These are phyloP conservation scores for Lycaon pictus DNA, from an alignment of 2,113 vertebrate genomes.

Conservation along the genomic window DNA sequence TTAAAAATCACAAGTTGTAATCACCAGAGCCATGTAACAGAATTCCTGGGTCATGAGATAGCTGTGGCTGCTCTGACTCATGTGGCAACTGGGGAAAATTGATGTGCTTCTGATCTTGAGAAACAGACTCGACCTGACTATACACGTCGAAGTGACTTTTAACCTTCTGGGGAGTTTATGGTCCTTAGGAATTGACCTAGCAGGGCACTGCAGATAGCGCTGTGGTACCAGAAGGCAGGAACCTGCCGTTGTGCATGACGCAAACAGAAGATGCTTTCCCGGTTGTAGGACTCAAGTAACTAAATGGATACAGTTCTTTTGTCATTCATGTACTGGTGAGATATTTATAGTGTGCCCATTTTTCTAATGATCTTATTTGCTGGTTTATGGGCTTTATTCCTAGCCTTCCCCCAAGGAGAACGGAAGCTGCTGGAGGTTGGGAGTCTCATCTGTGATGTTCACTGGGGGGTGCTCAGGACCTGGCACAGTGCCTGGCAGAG, in stretches of 20 bases:
- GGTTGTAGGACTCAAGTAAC: background rate
- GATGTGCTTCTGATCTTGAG: background rate
- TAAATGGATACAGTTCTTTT: background rate
- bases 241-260: fast-evolving
- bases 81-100: background rate
- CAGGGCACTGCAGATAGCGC: fast-evolving
- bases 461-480: background rate
- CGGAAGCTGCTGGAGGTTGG: background rate
- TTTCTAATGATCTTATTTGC: background rate
- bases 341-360: fast-evolving
- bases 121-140: too few species aligned
- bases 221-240: background rate
- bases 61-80: background rate
- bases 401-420: background rate
- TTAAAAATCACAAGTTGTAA: constrained; percentile 9
- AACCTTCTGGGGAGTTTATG: background rate
- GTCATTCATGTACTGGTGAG: background rate
- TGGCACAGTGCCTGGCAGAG: background rate
- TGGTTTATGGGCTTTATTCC: background rate
- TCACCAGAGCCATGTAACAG: background rate
- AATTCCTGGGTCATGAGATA: constrained; percentile 41
- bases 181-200: background rate
- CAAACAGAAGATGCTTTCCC: background rate
- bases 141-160: background rate
- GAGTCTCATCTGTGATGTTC: background rate